Conservation (phyloP, 2,888 invertebrate genomes). For the Phortica okadai region DNA sequence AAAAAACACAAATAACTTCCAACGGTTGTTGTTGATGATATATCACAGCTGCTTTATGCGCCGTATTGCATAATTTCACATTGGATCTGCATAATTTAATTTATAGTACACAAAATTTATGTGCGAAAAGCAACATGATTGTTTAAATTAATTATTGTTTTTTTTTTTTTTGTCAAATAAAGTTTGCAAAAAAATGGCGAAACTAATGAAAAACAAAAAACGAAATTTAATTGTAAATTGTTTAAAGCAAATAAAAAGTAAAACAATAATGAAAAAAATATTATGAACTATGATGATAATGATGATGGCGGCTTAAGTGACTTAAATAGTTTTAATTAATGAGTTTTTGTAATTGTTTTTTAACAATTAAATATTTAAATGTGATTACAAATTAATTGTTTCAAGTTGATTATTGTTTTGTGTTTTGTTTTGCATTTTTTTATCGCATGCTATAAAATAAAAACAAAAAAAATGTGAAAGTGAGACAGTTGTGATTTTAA, state of each 20-base stretch:
- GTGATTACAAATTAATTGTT: background rate
- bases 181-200: background rate
- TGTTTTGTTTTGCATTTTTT: slow-evolving; percentile 1
- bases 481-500: background rate
- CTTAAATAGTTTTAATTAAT: slow-evolving; percentile 29
- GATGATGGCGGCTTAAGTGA: slow-evolving; percentile 14
- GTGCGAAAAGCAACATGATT: slow-evolving; percentile 17
- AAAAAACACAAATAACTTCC: background rate
- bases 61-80: background rate
- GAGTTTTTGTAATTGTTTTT: slow-evolving; percentile 24
- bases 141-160: slow-evolving; percentile 25
- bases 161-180: background rate
- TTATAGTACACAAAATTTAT: background rate
- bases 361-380: slow-evolving; percentile 26
- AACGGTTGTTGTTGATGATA: background rate
- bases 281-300: background rate
- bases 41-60: background rate
- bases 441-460: background rate
- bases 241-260: background rate
- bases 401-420: background rate
- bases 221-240: no score
- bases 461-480: background rate
- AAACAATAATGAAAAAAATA: background rate
- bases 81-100: slow-evolving; percentile 11
- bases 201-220: background rate